Evolutionary conservation across 2,113 vertebrate species (phyloP), one percentile per base, ranked within the genome.

Genomic region (Cephalopterus ornatus): DNA sequence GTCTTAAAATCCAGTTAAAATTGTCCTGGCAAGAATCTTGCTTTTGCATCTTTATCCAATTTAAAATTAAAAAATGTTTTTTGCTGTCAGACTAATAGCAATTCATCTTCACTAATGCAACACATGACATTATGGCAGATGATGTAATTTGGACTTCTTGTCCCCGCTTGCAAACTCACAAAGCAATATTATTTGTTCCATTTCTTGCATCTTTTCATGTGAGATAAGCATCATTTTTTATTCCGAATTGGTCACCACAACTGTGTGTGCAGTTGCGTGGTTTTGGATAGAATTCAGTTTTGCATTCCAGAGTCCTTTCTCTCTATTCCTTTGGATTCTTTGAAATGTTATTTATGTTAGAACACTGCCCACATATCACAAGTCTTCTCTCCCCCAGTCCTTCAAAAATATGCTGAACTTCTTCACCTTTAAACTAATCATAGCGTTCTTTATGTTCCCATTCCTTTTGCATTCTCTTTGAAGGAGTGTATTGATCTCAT

Each of bases 321-420:
- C 8, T 88, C 52, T 80, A 63, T 16, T 73, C 24, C 37, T 76
- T 90, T 88, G 42, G 32, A 80, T 85, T 92, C 82, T 88, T 85
- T 92, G 62, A 92, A 92, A 85, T 90, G 46, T 49, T 93, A 26
- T 96, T 94, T 85, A 68, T 92, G 78, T 88, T 67, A 68, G 58
- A 95, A 90, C 67, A 80, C 55, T 83, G 55, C 91, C 79, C 46
- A 94, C 46, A 42, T n/a, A 92, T 95, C 63, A 79, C n/a, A 80
- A 92, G n/a, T 17, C 26, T 94, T 21, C n/a, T 92, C 59, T 94
- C n/a, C 16, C 75, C 35, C 4, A 66, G 67, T 80, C 59, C 13
- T 82, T 85, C 72, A 88, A 58, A 88, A 93, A 84, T 90, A 66
- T 46, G 27, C 79, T 88, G 80, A 59, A 86, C 71, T 80, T 86